These are phyloP conservation scores for Sesia apiformis DNA, from an alignment of 2,888 invertebrate genomes.

Conservation along the genomic window DNA sequence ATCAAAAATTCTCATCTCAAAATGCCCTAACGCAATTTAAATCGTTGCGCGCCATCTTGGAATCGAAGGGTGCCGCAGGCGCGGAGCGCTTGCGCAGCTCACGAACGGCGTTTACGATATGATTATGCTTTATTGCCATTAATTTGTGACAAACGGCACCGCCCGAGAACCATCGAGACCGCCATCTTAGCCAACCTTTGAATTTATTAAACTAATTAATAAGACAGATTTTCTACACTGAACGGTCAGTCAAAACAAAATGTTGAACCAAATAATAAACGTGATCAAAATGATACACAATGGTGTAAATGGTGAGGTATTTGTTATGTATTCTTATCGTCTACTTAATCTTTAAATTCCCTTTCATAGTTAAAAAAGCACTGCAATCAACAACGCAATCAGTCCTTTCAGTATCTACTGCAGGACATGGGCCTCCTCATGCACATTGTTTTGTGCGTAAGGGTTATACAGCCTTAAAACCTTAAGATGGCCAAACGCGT, in stretches of 20 bases:
- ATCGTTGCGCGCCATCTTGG: conserved; percentile 19
- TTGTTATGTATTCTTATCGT: too few relatives aligned
- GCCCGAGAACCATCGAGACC: conserved; percentile 44
- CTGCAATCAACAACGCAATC: too few relatives aligned
- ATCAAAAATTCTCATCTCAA: neutral
- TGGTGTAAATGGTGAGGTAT: too few relatives aligned
- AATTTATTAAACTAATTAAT: conserved; percentile 38
- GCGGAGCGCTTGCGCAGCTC: conserved; percentile 18
- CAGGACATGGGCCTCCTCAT: too few relatives aligned
- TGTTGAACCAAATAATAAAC: neutral
- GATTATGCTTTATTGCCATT: conserved; percentile 69
- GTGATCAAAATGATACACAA: too few relatives aligned
- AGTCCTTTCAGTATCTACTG: too few relatives aligned
- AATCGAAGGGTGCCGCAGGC: conserved; percentile 36
- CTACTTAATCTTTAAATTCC: too few relatives aligned
- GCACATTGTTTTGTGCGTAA: too few relatives aligned
- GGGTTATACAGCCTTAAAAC: too few relatives aligned
- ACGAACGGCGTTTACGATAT: conserved; percentile 53
- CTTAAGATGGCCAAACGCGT: too few relatives aligned
- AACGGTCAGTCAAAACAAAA: neutral
- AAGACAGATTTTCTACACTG: neutral
- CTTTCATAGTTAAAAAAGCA: too few relatives aligned
- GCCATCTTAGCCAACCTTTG: conserved; percentile 43
- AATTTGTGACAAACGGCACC: conserved; percentile 68
- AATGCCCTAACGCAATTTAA: neutral